Base-by-base conservation (phyloP, 2,797 vertebrate species). In the Erpetoichthys calabaricus region DNA sequence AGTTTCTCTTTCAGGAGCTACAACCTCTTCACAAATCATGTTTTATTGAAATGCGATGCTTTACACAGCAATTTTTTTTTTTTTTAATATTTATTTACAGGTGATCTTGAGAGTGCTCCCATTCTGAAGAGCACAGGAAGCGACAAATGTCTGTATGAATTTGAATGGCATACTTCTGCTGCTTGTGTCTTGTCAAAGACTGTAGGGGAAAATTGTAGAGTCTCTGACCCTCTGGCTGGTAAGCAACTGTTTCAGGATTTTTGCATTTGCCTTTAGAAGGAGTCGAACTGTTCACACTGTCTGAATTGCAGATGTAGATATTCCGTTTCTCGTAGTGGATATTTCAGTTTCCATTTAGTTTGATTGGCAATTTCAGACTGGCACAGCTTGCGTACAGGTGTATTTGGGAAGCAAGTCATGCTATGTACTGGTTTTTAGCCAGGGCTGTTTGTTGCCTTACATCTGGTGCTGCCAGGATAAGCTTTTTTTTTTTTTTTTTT, bases 151-250 rank as follows among this genome's bases (percentile, higher is more conserved):
- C 67, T 78, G 1, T 94, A 91, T 3, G 86, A 89, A 59, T 74
- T 99, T 62, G 91, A 92, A 66, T 99, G 95, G 95, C 80, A 86
- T 69, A 94, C 91, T 0, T 86, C 92, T 0, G 86, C 90, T 0
- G 93, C 94, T 0, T 99, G 95, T 6, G 87, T 93, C 56, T 79
- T 95, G 47, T 90, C 91, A 1, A 88, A 77, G 73, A 84, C 82
- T 0, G 79, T 88, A 60, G 94, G 94, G 8, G 82, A 87, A 7
- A 51, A 91, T 64, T 99, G 95, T 68, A 90, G 72, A n/a, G 94
- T 99, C 66, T 82, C 89, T 41, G 90, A 97, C 60, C 56, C 78
- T 50, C 83, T 88, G 69, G 88, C 93, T 57, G 95, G 95, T 99
- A 73, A 3, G 86, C 72, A 9, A 57, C 51, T 2, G 42, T 5